Base-by-base conservation (phyloP, 92 coral and sea anemone genomes). In the Zoanthus sociatus region DNA sequence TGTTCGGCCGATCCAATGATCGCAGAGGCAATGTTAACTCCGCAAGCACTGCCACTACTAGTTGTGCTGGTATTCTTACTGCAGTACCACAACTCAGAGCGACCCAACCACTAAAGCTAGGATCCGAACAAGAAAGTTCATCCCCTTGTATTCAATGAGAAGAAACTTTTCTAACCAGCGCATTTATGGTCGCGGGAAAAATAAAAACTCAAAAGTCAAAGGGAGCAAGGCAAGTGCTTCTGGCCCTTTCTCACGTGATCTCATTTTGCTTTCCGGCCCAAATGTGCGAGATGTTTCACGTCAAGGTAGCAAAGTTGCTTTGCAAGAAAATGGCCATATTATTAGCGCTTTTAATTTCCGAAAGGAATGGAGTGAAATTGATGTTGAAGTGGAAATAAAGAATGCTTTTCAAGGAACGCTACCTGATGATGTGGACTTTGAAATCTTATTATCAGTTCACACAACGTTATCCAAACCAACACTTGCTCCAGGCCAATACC, bases 291-390 rank as follows among this genome's bases (percentile, higher is more conserved):
- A 84, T 6, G 54, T 63, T 54, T 74, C 82, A 73, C 74, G 88
- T 18, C 88, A 84, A 55, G 51, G 46, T 53, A 45, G 81, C 55
- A 84, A 84, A 58, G 81, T 84, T 7, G 12, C 7, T 48, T 84
- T 84, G 88, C 88, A 84, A 69, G 82, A 84, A 76, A 84, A 84
- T 42, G 88, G 88, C 50, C 83, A 74, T 82, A 84, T 84, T 32
- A 84, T 84, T 44, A 84, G 71, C 18, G 82, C 88, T 30, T 84
- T 84, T 73, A 46, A 84, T n/a, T 54, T 84, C 45, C 20, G 88
- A 48, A 84, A 84, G 82, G 73, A 33, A 9, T 84, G 82, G 64
- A 70, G 42, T 18, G 82, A 71, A 54, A 70, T 71, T 45, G 82
- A 70, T 11, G 82, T 73, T 7, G 71, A 84, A 7, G 17, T 47